A percentile compares a stretch with the other conserved stretches of the same genome.
These are phyloP conservation scores for Arge pagana DNA, from an alignment of 2,888 invertebrate species.

Conservation along the genomic window DNA sequence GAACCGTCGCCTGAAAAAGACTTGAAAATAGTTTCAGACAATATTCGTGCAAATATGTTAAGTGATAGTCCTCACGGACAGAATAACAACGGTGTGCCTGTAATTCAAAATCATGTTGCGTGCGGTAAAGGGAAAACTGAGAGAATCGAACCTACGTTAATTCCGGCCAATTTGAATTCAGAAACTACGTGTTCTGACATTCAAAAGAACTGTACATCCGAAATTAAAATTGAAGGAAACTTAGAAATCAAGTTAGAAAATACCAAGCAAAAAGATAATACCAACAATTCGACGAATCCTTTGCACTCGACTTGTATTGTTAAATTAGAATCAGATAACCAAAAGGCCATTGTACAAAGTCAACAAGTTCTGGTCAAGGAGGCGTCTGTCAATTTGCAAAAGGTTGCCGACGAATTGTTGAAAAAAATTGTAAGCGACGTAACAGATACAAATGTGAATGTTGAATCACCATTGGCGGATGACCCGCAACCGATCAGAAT, in stretches of 20 bases:
- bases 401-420: slow-evolving; percentile 46
- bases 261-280: slow-evolving; percentile 19
- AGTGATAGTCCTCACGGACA: slow-evolving; percentile 43
- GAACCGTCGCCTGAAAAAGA: slow-evolving; percentile 33
- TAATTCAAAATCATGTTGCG: slow-evolving; percentile 50
- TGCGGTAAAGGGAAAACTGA: slow-evolving; percentile 44
- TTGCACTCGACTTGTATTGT: slow-evolving; percentile 23
- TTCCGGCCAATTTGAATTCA: slow-evolving; percentile 17
- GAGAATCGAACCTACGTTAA: slow-evolving; percentile 29
- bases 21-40: slow-evolving; percentile 23
- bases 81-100: slow-evolving; percentile 50
- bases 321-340: slow-evolving; percentile 43
- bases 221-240: slow-evolving; percentile 40
- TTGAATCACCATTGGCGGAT: slow-evolving; percentile 51
- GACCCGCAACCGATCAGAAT: slow-evolving; percentile 74
- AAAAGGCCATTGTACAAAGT: slow-evolving; percentile 49
- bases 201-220: slow-evolving; percentile 35
- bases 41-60: slow-evolving; percentile 37
- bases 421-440: slow-evolving; percentile 43
- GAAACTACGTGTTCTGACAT: slow-evolving; percentile 25
- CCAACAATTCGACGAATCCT: slow-evolving; percentile 21
- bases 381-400: slow-evolving; percentile 37
- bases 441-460: slow-evolving; percentile 40
- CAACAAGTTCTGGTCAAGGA: slow-evolving; percentile 44
- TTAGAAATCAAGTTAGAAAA: slow-evolving; percentile 26